Conservation (phyloP, 2,888 invertebrate species). For the Drosophila imparisetae region DNA sequence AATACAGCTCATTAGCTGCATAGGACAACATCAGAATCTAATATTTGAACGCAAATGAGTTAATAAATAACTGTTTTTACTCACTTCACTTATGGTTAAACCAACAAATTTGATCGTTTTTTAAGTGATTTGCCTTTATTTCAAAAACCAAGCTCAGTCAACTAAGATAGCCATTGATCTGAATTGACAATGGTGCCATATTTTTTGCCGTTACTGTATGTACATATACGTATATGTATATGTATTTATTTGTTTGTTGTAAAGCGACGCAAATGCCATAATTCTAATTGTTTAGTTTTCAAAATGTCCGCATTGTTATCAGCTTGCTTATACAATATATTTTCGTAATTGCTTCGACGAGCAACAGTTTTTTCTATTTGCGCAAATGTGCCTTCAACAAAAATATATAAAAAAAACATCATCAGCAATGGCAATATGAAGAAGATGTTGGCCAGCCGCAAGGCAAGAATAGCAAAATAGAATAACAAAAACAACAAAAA, state of each 20-base stretch:
- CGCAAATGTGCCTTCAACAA: slow-evolving; percentile 40
- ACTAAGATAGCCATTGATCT: neutral
- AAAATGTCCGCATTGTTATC: slow-evolving; percentile 67
- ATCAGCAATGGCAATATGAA: slow-evolving; percentile 7
- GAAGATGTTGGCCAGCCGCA: slow-evolving; percentile 11
- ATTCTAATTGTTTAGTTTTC: slow-evolving; percentile 59
- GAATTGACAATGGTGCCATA: neutral
- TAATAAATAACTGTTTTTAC: neutral
- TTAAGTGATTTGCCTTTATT: neutral
- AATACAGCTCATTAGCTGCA: neutral
- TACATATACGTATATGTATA: neutral
- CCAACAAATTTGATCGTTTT: neutral
- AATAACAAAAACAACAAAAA: neutral
- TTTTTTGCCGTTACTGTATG: neutral
- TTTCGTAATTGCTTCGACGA: slow-evolving; percentile 52
- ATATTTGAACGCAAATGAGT: neutral
- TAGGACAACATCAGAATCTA: neutral
- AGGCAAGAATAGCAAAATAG: neutral
- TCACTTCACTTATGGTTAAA: neutral
- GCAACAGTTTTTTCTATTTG: slow-evolving; percentile 42
- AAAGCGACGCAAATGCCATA: slow-evolving; percentile 19
- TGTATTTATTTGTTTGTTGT: slow-evolving; percentile 2
- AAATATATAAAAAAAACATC: slow-evolving; percentile 6
- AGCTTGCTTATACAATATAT: slow-evolving; percentile 54
- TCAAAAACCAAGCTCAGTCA: too few species aligned